A percentile compares a stretch with the other conserved stretches of the same genome.
phyloP scores from a whole-genome alignment of 2,888 invertebrate genomes.

The Mesorhabditis spiculigera region DNA sequence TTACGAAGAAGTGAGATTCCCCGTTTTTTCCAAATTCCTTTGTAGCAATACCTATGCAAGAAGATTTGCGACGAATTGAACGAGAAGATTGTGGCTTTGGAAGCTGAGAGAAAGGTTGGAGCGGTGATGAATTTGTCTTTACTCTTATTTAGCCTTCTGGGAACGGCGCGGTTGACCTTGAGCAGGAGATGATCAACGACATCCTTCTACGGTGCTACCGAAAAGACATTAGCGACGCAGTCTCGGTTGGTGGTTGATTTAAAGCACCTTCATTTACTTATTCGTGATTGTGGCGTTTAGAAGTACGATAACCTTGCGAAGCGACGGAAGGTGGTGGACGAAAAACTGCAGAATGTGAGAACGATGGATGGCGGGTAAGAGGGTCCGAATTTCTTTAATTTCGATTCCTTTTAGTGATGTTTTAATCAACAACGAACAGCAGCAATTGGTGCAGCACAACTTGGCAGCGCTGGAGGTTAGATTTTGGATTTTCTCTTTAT shows the following conservation, averaged over 20 bases:
- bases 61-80: not conserved
- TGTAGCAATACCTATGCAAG: not conserved
- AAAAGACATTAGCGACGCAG: not conserved
- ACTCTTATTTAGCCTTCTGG: too few relatives aligned
- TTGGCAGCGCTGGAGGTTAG: slow-evolving; percentile 1
- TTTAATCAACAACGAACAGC: not conserved
- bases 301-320: slow-evolving; percentile 13
- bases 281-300: slow-evolving; percentile 3
- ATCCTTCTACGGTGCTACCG: not conserved
- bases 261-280: not conserved
- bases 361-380: slow-evolving; percentile 6
- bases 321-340: slow-evolving; percentile 12
- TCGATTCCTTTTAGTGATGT: not conserved
- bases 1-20: slow-evolving; percentile 3
- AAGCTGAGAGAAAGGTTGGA: too few relatives aligned
- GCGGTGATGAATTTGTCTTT: too few relatives aligned
- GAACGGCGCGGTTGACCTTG: not conserved
- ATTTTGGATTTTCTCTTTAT: not conserved
- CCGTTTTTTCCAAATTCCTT: not conserved
- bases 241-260: not conserved
- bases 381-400: not conserved
- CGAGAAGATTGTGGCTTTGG: not conserved
- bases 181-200: not conserved
- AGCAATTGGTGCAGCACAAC: not conserved
- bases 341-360: slow-evolving; percentile 1